Conservation (phyloP, 2,113 vertebrate genomes). For the Sphaerodactylus townsendi region DNA sequence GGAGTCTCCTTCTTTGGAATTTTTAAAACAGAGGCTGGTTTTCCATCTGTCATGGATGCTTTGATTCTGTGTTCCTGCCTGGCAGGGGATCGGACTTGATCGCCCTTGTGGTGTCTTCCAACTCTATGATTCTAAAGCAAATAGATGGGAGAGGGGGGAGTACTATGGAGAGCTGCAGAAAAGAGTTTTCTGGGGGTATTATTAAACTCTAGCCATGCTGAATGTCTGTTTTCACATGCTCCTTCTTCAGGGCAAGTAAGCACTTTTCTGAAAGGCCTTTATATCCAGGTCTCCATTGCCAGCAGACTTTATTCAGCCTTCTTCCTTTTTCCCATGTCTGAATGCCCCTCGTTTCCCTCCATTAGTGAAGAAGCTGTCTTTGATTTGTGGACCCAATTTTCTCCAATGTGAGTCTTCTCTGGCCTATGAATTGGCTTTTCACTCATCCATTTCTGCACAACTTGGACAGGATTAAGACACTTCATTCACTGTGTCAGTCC, state of each 20-base stretch:
- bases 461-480: constrained; percentile 60
- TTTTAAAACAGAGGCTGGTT: too few relatives aligned
- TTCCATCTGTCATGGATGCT: too few relatives aligned
- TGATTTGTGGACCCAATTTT: constrained; percentile 56
- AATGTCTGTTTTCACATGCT: not conserved
- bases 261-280: not conserved
- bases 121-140: too few relatives aligned
- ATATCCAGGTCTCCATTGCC: not conserved
- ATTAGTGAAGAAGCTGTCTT: constrained; percentile 19
- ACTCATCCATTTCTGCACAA: constrained; percentile 49
- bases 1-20: too few relatives aligned
- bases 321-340: not conserved
- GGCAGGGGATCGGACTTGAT: too few relatives aligned
- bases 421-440: constrained; percentile 49
- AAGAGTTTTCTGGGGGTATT: not conserved
- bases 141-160: not conserved
- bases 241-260: not conserved
- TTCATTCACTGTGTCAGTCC: constrained; percentile 51
- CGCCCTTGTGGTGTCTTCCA: too few relatives aligned
- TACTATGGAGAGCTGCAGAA: not conserved
- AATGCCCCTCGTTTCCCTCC: constrained; percentile 1
- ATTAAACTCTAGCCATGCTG: not conserved
- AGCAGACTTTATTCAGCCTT: not conserved
- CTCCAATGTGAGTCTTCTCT: constrained; percentile 38
- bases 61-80: too few relatives aligned